Conservation (phyloP, 2,113 vertebrate species). For the Oryzias celebensis region DNA sequence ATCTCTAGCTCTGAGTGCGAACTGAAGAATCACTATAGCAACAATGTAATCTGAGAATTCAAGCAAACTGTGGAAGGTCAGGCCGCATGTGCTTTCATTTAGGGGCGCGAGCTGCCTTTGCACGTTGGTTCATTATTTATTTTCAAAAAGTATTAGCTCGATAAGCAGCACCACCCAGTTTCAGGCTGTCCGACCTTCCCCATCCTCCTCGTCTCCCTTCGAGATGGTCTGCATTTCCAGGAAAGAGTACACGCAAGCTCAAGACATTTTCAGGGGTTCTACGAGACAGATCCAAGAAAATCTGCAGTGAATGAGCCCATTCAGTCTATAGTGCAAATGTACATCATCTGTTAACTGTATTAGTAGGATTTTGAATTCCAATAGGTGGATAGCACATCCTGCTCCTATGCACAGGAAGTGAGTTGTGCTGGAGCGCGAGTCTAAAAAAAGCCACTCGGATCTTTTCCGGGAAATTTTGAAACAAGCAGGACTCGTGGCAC, state of each 20-base stretch:
- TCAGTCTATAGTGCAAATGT: constrained; percentile 7
- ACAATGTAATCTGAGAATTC: constrained; percentile 79
- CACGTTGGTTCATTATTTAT: constrained; percentile 76
- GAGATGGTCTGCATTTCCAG: constrained; percentile 22
- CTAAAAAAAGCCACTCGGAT: constrained; percentile 73
- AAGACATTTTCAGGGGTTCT: constrained; percentile 35
- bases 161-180: constrained; percentile 77
- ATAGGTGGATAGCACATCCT: constrained; percentile 70
- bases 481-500: constrained; percentile 37
- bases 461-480: constrained; percentile 67
- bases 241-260: constrained; percentile 15
- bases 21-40: constrained; percentile 71
- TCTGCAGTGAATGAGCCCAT: constrained; percentile 9
- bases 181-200: constrained; percentile 47
- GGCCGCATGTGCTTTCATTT: constrained; percentile 78
- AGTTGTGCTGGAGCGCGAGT: constrained; percentile 31
- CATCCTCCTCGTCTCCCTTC: constrained; percentile 28
- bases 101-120: constrained; percentile 65
- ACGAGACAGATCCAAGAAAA: constrained; percentile 12
- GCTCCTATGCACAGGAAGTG: constrained; percentile 72
- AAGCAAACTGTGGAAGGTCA: constrained; percentile 79
- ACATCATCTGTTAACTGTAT: constrained; percentile 25
- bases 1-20: constrained; percentile 69
- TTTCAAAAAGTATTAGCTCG: constrained; percentile 78
- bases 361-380: constrained; percentile 18